A percentile compares a stretch with the other conserved stretches of the same genome.
These are phyloP conservation scores for Cybosia mesomella DNA, from an alignment of 2,888 invertebrate genomes.

Conservation along the genomic window DNA sequence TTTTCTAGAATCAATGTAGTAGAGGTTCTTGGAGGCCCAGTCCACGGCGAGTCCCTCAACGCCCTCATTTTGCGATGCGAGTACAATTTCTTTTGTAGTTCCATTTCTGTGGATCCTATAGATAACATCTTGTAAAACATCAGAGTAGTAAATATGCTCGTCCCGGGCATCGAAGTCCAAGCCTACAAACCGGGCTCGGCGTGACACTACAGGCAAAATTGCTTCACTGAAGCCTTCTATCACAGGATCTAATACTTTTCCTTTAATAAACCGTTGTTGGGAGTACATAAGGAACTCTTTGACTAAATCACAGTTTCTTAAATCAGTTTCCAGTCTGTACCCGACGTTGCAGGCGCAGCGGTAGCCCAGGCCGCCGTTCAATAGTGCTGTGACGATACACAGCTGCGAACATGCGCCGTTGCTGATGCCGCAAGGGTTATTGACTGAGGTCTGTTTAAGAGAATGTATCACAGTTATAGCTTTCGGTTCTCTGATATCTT, in stretches of 20 bases:
- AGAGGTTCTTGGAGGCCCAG: slow-evolving; percentile 98
- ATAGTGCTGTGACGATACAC: slow-evolving; percentile 95
- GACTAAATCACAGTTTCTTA: slow-evolving; percentile 93
- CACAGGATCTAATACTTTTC: slow-evolving; percentile 95
- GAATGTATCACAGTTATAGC: slow-evolving; percentile 94
- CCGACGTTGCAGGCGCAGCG: slow-evolving; percentile 97
- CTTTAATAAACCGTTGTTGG: slow-evolving; percentile 98
- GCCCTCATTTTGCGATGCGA: slow-evolving; percentile 98
- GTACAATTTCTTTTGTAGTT: slow-evolving; percentile 93
- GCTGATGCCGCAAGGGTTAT: slow-evolving; percentile 94
- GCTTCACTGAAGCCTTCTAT: slow-evolving; percentile 97
- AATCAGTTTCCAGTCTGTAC: slow-evolving; percentile 91
- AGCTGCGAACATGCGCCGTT: slow-evolving; percentile 97
- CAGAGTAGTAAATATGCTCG: slow-evolving; percentile 98
- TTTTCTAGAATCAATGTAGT: slow-evolving; percentile 97
- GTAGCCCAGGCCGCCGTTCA: slow-evolving; percentile 92
- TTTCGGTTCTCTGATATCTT: slow-evolving; percentile 93
- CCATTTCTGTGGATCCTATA: slow-evolving; percentile 94
- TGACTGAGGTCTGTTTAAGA: slow-evolving; percentile 91
- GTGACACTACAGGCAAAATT: slow-evolving; percentile 96
- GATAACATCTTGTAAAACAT: slow-evolving; percentile 98
- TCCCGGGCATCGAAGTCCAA: slow-evolving; percentile 97
- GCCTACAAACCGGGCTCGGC: slow-evolving; percentile 97
- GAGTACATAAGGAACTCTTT: slow-evolving; percentile 97
- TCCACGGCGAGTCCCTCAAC: slow-evolving; percentile 98